Evolutionary conservation across 2,888 invertebrate genomes (phyloP), one percentile per base, ranked within the genome.

Genomic region (Andrena bicolor): DNA sequence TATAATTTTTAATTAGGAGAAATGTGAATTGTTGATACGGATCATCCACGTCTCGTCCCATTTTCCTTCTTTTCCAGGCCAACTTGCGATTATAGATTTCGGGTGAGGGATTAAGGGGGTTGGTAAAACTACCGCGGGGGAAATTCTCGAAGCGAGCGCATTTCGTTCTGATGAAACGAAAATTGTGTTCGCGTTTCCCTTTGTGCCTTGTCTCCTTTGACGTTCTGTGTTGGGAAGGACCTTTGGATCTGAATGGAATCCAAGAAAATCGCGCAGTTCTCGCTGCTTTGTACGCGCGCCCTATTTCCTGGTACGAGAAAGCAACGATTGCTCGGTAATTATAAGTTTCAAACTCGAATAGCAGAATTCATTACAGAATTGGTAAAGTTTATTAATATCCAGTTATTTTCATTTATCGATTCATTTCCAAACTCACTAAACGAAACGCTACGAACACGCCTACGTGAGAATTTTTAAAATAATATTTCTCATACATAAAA

Each of bases 131-230:
- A 20, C 13, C 16, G 20, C 16, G 41, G 26, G 7, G 61, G 20
- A 71, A 68, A 75, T 66, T 79, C 49, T 61, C 20, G 30, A n/a
- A 65, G 51, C 60, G 51, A 23, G 26, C 23, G 60, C 51, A 61
- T 70, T 75, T 53, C 58, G 56, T 30, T 60, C n/a, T 51, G 41
- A 51, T 49, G 41, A 53, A 64, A 72, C 61, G 56, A 75, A 82
- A 79, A 79, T 79, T 79, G 65, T 32, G 48, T 80, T 66, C 71
- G 32, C 61, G 26, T 70, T 58, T 70, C 74, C 51, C 79, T 75
- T 79, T 79, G 74, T 66, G n/a, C 64, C 61, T 26, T 16, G 30
- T 48, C 61, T 79, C 56, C 66, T 75, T 71, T 53, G 75, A 75
- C 77, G 23, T 65, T 49, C 65, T 28, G 2, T 49, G 58, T 49